Base-by-base conservation (phyloP, 2,113 vertebrate genomes). In the Terrapene triunguis region DNA sequence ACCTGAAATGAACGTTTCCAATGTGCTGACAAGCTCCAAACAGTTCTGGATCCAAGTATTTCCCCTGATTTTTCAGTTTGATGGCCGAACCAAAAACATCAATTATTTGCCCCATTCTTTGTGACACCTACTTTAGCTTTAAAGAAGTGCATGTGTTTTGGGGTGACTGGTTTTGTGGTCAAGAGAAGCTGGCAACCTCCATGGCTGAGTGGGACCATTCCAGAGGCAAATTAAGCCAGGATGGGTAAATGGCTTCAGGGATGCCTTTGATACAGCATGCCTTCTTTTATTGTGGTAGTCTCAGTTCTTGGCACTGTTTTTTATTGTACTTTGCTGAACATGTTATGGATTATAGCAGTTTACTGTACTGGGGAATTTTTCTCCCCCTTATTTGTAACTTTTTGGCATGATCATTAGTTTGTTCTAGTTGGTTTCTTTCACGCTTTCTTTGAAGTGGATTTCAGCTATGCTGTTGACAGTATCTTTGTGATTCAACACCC, bases 351-450 rank as follows among this genome's bases (percentile, higher is more conserved):
- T 86, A 78, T 1, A 78, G 32, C 48, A 59, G 42, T 91, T 93
- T 72, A 78, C n/a, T 87, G 5, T 16, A 10, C 48, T 51, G 72
- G 72, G 38, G 79, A 32, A 51, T 65, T 83, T 4, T 21, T 2
- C 53, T 17, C 42, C 4, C 6, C 14, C 12, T 89, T 84, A 84
- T 94, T 91, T 80, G 57, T 76, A 25, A 32, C 19, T 92, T 74
- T 78, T 54, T 78, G 65, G 85, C 4, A 48, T 81, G 4, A 79
- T 83, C 76, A 69, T 85, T 85, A 47, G 83, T 94, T 80, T 82
- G 55, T 47, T 42, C 42, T 85, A 89, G 4, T 48, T 90, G 44
- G 3, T 88, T 97, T 96, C 89, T 65, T 94, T 89, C 50, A 24
- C 35, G 25, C 4, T 14, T 22, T 55, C 47, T 92, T 91, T 87